These are phyloP conservation scores for Germaria angustata DNA, from an alignment of 2,888 invertebrate species.

Conservation along the genomic window DNA sequence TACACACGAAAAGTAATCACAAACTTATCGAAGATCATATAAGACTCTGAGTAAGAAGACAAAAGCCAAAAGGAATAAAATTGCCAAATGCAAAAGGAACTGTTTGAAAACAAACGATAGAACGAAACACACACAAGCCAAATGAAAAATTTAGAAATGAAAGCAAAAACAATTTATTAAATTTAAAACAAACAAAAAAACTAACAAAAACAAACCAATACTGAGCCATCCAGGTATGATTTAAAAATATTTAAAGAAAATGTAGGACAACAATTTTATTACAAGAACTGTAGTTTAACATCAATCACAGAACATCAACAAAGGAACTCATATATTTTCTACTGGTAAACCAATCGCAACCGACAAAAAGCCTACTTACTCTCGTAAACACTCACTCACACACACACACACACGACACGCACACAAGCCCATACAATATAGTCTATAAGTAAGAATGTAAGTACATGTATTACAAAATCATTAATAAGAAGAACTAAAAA, in stretches of 20 bases:
- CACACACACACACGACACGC: background rate
- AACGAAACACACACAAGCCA: background rate
- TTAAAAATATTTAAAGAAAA: constrained; percentile 33
- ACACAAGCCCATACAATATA: constrained; percentile 27
- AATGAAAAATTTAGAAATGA: background rate
- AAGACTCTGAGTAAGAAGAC: background rate
- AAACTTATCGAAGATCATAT: constrained; percentile 26
- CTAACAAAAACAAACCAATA: constrained; percentile 49
- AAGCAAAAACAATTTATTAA: constrained; percentile 6
- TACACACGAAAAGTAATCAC: constrained; percentile 21
- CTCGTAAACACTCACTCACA: background rate
- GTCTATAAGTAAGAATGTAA: constrained; percentile 10
- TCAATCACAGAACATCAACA: constrained; percentile 46
- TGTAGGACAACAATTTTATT: constrained; percentile 39
- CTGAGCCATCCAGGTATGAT: constrained; percentile 69
- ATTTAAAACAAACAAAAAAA: background rate
- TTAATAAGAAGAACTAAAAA: background rate
- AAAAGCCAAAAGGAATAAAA: background rate
- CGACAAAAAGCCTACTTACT: background rate
- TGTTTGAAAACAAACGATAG: background rate
- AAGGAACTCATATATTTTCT: constrained; percentile 29
- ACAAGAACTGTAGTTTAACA: constrained; percentile 47
- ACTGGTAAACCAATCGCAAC: constrained; percentile 13
- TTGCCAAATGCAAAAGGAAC: background rate
- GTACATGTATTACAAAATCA: background rate